These are phyloP conservation scores for Otocyon megalotis DNA, from an alignment of 2,113 vertebrate species.

Conservation along the genomic window DNA sequence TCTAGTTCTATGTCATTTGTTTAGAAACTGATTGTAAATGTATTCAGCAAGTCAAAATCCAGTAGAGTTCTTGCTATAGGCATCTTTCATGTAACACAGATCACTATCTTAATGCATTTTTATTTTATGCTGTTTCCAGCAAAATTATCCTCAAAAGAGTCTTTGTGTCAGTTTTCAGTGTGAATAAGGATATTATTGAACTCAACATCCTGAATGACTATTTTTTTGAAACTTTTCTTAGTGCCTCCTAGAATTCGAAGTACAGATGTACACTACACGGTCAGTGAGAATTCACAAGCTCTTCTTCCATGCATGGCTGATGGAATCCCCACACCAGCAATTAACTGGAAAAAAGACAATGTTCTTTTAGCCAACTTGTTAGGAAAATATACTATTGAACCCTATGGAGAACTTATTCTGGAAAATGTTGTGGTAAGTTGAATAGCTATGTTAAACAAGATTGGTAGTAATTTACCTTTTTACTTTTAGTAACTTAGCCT, in stretches of 20 bases:
- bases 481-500: slow-evolving; percentile 8
- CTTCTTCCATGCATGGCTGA: slow-evolving; percentile 92
- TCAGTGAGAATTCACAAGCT: slow-evolving; percentile 88
- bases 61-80: background rate
- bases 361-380: slow-evolving; percentile 83
- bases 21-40: background rate
- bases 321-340: slow-evolving; percentile 92
- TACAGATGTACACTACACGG: slow-evolving; percentile 84
- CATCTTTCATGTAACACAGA: background rate
- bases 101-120: background rate
- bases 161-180: slow-evolving; percentile 16
- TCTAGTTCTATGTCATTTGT: background rate
- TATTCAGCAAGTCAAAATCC: background rate
- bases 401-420: slow-evolving; percentile 93
- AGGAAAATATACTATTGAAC: slow-evolving; percentile 89
- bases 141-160: background rate
- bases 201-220: background rate
- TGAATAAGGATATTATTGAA: slow-evolving; percentile 3
- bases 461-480: background rate
- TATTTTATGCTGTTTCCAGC: background rate
- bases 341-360: slow-evolving; percentile 93
- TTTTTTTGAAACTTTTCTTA: slow-evolving; percentile 76
- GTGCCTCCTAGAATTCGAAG: slow-evolving; percentile 94
- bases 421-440: slow-evolving; percentile 91
- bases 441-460: background rate